phyloP scores from a whole-genome alignment of 2,888 invertebrate species.

The Chelonus formosanus region DNA sequence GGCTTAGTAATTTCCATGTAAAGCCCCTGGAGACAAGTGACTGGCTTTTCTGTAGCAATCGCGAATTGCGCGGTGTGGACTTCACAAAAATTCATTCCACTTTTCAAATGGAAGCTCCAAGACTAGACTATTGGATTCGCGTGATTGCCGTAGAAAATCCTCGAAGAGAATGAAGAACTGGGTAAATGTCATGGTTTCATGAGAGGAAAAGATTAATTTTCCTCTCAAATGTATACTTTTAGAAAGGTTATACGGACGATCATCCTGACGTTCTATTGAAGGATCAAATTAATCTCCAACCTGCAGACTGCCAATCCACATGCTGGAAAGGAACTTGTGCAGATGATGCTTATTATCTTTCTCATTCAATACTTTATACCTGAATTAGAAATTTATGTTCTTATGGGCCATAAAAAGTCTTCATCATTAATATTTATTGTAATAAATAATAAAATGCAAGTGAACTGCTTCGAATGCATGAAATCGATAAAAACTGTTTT shows the following conservation, averaged over 20 bases:
- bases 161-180: conserved; percentile 18
- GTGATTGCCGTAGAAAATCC: conserved; percentile 44
- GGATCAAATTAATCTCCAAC: conserved; percentile 29
- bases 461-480: too few species aligned
- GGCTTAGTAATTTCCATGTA: conserved; percentile 31
- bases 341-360: conserved; percentile 15
- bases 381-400: background rate
- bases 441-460: too few species aligned
- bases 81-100: conserved; percentile 25
- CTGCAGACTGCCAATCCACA: conserved; percentile 14
- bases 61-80: conserved; percentile 4
- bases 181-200: conserved; percentile 29
- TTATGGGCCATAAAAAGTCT: background rate
- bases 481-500: too few species aligned
- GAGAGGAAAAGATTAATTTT: conserved; percentile 29
- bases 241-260: conserved; percentile 1
- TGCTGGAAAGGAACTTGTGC: background rate
- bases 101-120: conserved; percentile 31
- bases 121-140: conserved; percentile 28
- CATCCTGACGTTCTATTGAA: conserved; percentile 26
- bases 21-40: conserved; percentile 17
- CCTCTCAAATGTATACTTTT: conserved; percentile 17
- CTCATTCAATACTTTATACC: background rate
- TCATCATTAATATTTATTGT: too few species aligned
- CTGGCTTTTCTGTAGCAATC: conserved; percentile 1